A percentile compares a stretch with the other conserved stretches of the same genome.
Conservation (phyloP, 2,113 vertebrate species). For the Mormoops blainvillei region DNA sequence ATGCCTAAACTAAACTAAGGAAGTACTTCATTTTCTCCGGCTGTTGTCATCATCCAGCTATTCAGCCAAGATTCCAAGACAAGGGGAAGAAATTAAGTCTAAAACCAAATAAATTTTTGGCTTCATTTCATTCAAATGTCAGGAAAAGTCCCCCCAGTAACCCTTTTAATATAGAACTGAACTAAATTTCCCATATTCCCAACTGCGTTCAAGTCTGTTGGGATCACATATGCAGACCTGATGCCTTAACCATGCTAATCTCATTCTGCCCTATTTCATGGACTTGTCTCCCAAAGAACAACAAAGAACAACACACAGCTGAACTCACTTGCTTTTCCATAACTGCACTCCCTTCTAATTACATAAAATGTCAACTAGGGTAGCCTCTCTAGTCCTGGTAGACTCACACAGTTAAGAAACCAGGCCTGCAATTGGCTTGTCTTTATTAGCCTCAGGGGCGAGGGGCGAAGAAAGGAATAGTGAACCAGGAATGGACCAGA, state of each 20-base stretch:
- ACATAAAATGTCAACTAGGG: not conserved
- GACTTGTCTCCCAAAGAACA: not conserved
- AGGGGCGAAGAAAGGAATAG: constrained; percentile 14
- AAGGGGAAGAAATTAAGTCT: not conserved
- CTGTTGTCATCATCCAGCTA: not conserved
- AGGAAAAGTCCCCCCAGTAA: not conserved
- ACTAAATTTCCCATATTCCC: not conserved
- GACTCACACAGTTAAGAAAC: not conserved
- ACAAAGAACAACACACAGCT: not conserved
- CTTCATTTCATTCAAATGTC: constrained; percentile 25
- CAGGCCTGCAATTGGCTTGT: not conserved
- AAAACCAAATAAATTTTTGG: constrained; percentile 13
- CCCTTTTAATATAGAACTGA: not conserved
- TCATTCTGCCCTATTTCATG: not conserved
- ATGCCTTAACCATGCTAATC: not conserved
- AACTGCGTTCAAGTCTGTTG: not conserved
- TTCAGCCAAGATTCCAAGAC: not conserved
- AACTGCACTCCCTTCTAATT: not conserved
- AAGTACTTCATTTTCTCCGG: constrained; percentile 17
- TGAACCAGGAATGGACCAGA: constrained; percentile 47
- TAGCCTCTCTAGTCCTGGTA: not conserved
- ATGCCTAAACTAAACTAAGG: not conserved
- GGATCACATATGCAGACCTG: not conserved
- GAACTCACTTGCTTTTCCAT: not conserved
- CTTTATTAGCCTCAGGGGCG: not conserved